Evolutionary conservation across 1,140 invertebrate genomes (phyloP), one percentile per base, ranked within the genome.

Genomic region (Sitobion miscanthi): DNA sequence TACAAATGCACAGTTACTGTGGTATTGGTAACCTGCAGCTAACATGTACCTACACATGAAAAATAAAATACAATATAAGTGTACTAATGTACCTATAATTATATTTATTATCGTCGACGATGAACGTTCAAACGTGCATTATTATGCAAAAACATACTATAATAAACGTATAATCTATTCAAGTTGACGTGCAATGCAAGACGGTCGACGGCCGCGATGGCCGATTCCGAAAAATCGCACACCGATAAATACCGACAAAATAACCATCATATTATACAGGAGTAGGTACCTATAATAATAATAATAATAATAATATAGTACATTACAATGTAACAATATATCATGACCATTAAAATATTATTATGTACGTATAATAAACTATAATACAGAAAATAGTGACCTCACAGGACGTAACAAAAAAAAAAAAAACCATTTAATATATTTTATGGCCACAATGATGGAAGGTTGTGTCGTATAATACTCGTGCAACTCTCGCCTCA

Each of bases 271-370:
- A 62, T 62, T 25, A 4, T 77, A n/a, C n/a, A n/a, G n/a, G n/a
- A 77, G 11, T 77, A 30, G 49, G 11, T 17, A 54, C 52, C 52
- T 21, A 54, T 54, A 21, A 21, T 77, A 35, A 69, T 69, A 69
- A 69, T 69, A 69, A 17, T 69, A 25, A 57, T 57, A 47, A 47
- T 47, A 47, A 54, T 54, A 69, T 69, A 30, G 30, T n/a, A n/a
- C 5, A 77, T 77, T 77, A 77, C 62, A n/a, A n/a, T 35, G 62
- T 77, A 69, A 69, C 62, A 69, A 69, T 69, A 69, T 69, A 77
- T 77, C 62, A 77, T 77, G 62, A 77, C 62, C 62, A 77, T 77
- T 77, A 77, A 77, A 77, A 77, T 77, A 77, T 77, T 77, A 77
- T 35, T 77, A 77, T 77, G 62, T 17, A 35, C n/a, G 3, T 77